These are phyloP conservation scores for Sycophaga agraensis DNA, from an alignment of 1,140 invertebrate genomes.

Conservation along the genomic window DNA sequence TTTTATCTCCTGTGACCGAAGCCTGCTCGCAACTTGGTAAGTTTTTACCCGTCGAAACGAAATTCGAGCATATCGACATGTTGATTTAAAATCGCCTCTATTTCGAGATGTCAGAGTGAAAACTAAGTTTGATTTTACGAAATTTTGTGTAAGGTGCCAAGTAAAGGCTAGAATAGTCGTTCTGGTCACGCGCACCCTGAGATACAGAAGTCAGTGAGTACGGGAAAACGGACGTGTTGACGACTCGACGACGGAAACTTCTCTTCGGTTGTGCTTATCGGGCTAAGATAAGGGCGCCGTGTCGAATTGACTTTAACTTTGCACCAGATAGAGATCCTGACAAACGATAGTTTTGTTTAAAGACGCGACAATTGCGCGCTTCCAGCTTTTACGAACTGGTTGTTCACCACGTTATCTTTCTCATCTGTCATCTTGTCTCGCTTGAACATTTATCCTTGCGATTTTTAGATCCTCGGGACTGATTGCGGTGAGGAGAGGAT, in stretches of 20 bases:
- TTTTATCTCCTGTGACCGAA: too few species aligned
- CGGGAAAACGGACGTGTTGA: constrained; percentile 21
- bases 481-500: not conserved
- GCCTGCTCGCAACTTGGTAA: too few species aligned
- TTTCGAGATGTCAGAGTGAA: too few species aligned
- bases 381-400: too few species aligned
- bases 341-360: constrained; percentile 1
- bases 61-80: too few species aligned
- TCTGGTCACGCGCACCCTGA: constrained; percentile 2
- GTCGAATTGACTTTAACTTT: not conserved
- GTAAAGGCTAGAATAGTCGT: constrained; percentile 5
- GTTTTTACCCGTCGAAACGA: too few species aligned
- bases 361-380: not conserved
- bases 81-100: too few species aligned
- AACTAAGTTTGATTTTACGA: too few species aligned
- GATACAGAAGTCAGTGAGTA: not conserved
- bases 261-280: not conserved
- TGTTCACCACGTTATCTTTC: too few species aligned
- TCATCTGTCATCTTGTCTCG: not conserved
- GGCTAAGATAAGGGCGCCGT: constrained; percentile 1
- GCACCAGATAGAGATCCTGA: not conserved
- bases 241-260: constrained; percentile 8
- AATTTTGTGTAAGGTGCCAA: not conserved
- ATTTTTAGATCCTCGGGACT: not conserved
- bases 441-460: not conserved